These are phyloP conservation scores for Reinhardtius hippoglossoides DNA, from an alignment of 2,113 vertebrate genomes.

Conservation along the genomic window DNA sequence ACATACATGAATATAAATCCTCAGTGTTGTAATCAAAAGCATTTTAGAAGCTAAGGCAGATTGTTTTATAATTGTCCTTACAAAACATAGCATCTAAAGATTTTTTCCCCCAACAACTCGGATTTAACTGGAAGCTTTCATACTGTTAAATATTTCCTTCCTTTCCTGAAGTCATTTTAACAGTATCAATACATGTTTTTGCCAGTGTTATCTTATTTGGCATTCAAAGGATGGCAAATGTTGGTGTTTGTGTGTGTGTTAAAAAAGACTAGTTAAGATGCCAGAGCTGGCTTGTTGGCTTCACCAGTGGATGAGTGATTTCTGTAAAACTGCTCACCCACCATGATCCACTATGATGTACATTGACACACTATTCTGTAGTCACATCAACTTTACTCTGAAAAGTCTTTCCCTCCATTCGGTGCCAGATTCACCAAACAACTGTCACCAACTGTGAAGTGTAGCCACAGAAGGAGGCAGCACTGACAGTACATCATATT, in stretches of 20 bases:
- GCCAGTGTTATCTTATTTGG: slow-evolving; percentile 11
- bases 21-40: background rate
- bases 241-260: slow-evolving; percentile 37
- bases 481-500: background rate
- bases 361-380: slow-evolving; percentile 5
- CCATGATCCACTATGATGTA: slow-evolving; percentile 5
- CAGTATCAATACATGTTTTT: background rate
- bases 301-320: slow-evolving; percentile 5
- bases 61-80: background rate
- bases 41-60: background rate
- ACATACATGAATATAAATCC: background rate
- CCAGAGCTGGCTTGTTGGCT: slow-evolving; percentile 37
- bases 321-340: slow-evolving; percentile 20
- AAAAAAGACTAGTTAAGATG: slow-evolving; percentile 41
- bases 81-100: too few species aligned
- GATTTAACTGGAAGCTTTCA: too few species aligned
- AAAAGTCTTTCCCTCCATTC: too few species aligned
- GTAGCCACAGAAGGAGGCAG: background rate
- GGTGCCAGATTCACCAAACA: too few species aligned
- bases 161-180: background rate
- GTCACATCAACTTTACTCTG: background rate
- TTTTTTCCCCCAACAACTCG: too few species aligned
- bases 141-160: background rate
- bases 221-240: slow-evolving; percentile 30
- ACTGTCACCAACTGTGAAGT: background rate